A percentile compares a stretch with the other conserved stretches of the same genome.
Conservation (phyloP, 2,888 invertebrate species). For the Diplazon laetatorius region DNA sequence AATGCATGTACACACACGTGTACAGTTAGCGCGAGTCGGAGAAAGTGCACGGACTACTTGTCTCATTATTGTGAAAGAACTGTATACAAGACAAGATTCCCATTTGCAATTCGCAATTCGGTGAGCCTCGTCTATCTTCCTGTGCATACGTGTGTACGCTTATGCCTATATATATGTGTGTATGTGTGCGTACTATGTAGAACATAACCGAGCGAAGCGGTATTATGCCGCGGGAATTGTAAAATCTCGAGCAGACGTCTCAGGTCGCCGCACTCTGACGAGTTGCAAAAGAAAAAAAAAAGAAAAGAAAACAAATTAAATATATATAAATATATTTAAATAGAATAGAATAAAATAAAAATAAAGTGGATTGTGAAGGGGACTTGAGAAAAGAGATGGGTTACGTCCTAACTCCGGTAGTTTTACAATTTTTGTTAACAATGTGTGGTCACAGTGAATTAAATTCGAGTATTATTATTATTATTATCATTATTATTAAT, state of each 20-base stretch:
- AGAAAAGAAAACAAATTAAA: constrained; percentile 52
- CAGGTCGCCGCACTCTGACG: constrained; percentile 42
- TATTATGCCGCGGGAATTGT: constrained; percentile 6
- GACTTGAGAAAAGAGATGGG: background rate
- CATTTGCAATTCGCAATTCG: too few species aligned
- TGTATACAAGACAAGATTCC: constrained; percentile 63
- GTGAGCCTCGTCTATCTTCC: constrained; percentile 35
- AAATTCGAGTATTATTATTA: background rate
- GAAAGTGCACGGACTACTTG: constrained; percentile 73
- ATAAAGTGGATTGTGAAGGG: background rate
- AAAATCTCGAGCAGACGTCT: constrained; percentile 47
- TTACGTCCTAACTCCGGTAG: background rate
- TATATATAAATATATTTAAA: too few species aligned
- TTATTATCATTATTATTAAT: too few species aligned
- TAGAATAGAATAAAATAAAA: too few species aligned
- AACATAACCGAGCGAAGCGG: background rate
- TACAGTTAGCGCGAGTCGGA: constrained; percentile 63
- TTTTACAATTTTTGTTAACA: background rate
- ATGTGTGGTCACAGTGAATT: too few species aligned
- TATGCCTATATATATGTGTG: background rate
- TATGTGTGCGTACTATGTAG: too few species aligned
- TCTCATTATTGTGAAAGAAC: constrained; percentile 72
- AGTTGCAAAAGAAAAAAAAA: constrained; percentile 51
- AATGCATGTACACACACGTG: constrained; percentile 38
- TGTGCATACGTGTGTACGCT: background rate